phyloP scores from a whole-genome alignment of 2,113 vertebrate genomes.

The Corythaeola cristata region DNA sequence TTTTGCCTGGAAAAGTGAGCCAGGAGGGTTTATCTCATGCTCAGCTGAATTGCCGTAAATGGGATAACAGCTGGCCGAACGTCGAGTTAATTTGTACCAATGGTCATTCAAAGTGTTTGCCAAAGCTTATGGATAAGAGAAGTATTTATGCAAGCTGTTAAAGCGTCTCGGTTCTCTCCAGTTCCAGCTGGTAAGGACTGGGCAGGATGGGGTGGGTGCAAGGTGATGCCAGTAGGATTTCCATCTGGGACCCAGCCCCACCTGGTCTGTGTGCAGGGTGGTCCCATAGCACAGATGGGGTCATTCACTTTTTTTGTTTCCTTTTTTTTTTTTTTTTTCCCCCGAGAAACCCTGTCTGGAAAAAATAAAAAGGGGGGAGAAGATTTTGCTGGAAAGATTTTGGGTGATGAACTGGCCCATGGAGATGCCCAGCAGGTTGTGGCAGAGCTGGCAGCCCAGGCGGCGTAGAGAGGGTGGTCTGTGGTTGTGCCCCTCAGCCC shows the following conservation, averaged over 20 bases:
- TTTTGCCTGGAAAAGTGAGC: neutral
- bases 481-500: fast-evolving
- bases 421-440: neutral
- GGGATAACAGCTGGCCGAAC: neutral
- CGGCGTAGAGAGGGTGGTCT: neutral
- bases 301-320: fast-evolving
- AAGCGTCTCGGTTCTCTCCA: neutral
- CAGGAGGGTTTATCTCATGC: neutral
- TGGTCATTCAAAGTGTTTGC: constrained; percentile 48
- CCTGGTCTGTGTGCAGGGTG: neutral
- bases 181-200: neutral
- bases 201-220: neutral
- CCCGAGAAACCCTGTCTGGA: neutral
- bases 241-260: neutral
- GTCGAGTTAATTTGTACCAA: constrained; percentile 20
- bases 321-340: neutral
- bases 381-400: neutral
- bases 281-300: neutral
- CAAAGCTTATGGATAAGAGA: constrained; percentile 48
- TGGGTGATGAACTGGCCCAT: neutral
- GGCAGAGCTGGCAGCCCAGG: neutral
- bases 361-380: neutral
- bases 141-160: constrained; percentile 8
- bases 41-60: neutral
- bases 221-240: neutral